Base-by-base conservation (phyloP, 2,888 invertebrate species). In the Drosophila falleni region DNA sequence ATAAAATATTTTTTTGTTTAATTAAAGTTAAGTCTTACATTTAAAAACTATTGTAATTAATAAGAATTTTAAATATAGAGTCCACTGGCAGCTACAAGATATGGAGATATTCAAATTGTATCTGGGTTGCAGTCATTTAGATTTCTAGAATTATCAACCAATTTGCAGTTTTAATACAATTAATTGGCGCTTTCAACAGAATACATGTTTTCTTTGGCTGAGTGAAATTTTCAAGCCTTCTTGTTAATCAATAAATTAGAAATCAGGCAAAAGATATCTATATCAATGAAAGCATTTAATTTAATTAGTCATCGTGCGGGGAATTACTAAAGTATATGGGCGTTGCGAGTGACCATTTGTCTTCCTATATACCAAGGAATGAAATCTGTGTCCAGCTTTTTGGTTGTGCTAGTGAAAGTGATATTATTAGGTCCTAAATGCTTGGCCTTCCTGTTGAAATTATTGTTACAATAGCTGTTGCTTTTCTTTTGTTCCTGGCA, bases 61-160 rank as follows among this genome's bases (percentile, higher is more conserved):
- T n/a, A n/a, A n/a, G n/a, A n/a, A n/a, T n/a, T n/a, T n/a, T n/a
- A n/a, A n/a, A n/a, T n/a, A n/a, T n/a, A n/a, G 96, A 95, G 89
- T 98, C 97, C 73, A 95, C 95, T 2, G 97, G 95, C 73, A 98
- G 93, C 94, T 95, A 80, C 8, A 65, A 61, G 4, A 41, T 16
- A 19, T 44, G 5, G 1, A 15, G 9, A 39, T 39, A 4, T 39
- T 39, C 15, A 1, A 39, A 39, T 16, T 39, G 8, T 8, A 3
- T 8, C 8, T 39, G 39, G 2, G 8, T 9, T 15, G 39, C 9
- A 39, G 2, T 15, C 39, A 39, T 15, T 39, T 39, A 3, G 15
- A n/a, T 37, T 37, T n/a, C 4, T 3, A 37, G 6, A n/a, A n/a
- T n/a, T n/a, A 37, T 8, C 8, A n/a, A 39, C 15, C 15, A 39